phyloP scores from a whole-genome alignment of 2,797 vertebrate genomes.

The Zenarchopterus dispar region DNA sequence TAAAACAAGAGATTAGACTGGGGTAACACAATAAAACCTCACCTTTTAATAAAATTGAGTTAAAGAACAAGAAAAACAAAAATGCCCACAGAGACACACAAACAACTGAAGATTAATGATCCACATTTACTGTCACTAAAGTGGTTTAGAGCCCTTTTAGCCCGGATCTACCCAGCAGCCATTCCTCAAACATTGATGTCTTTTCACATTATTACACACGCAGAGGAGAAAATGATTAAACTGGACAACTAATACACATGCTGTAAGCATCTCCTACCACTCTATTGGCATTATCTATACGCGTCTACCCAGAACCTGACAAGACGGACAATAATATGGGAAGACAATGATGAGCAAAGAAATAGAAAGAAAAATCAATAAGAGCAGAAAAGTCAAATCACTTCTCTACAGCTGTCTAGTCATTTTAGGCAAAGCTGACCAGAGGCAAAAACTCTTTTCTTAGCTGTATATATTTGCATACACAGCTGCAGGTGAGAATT shows the following conservation, averaged over 20 bases:
- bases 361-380: slow-evolving; percentile 3
- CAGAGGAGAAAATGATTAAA: slow-evolving; percentile 26
- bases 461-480: not conserved
- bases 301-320: not conserved
- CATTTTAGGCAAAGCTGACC: not conserved
- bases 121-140: slow-evolving; percentile 41
- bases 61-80: slow-evolving; percentile 1
- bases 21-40: not conserved
- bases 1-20: not conserved
- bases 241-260: not conserved
- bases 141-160: slow-evolving; percentile 42
- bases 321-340: not conserved
- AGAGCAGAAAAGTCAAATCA: slow-evolving; percentile 12
- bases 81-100: not conserved
- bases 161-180: slow-evolving; percentile 28
- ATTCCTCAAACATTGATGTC: slow-evolving; percentile 12
- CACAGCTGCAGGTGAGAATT: not conserved
- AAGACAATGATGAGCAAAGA: slow-evolving; percentile 4
- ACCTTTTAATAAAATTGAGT: slow-evolving; percentile 1
- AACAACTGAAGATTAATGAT: slow-evolving; percentile 47
- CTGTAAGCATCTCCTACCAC: not conserved
- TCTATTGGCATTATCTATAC: slow-evolving; percentile 8
- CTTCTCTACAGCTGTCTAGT: not conserved
- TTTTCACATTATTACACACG: slow-evolving; percentile 37
- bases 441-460: not conserved